Percentiles rank a stretch among this genome's conserved stretches.
Conservation (phyloP, 2,888 invertebrate genomes). For the Periphyllus acericola region DNA sequence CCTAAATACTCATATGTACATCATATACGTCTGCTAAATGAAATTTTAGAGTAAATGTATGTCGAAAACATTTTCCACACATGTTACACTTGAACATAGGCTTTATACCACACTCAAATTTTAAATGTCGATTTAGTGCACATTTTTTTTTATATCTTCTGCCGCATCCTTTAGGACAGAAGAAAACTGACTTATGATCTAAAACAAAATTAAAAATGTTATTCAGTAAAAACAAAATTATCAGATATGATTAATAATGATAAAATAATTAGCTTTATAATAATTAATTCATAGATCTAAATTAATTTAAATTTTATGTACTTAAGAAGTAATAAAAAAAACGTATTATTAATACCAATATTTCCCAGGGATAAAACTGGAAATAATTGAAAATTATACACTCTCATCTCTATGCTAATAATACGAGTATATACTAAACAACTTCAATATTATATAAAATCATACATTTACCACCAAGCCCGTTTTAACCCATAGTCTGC, state of each 20-base stretch:
- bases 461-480: constrained; percentile 39
- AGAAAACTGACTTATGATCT: constrained; percentile 25
- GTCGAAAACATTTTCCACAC: constrained; percentile 74
- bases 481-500: neutral
- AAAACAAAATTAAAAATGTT: constrained; percentile 31
- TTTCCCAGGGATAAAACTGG: neutral
- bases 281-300: neutral
- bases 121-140: constrained; percentile 66
- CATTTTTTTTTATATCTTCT: constrained; percentile 61
- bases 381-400: neutral
- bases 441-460: constrained; percentile 5
- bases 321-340: neutral
- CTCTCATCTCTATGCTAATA: neutral
- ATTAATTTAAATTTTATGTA: neutral
- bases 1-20: constrained; percentile 27
- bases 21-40: constrained; percentile 49
- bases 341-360: neutral
- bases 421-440: constrained; percentile 35
- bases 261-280: neutral
- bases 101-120: constrained; percentile 71
- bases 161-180: constrained; percentile 62
- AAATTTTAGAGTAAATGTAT: constrained; percentile 44
- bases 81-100: constrained; percentile 80
- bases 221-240: neutral
- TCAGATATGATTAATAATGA: neutral